phyloP scores from a whole-genome alignment of 30 jellyfish, hydroid and myxozoan genomes.

The Haliclystus octoradiatus region DNA sequence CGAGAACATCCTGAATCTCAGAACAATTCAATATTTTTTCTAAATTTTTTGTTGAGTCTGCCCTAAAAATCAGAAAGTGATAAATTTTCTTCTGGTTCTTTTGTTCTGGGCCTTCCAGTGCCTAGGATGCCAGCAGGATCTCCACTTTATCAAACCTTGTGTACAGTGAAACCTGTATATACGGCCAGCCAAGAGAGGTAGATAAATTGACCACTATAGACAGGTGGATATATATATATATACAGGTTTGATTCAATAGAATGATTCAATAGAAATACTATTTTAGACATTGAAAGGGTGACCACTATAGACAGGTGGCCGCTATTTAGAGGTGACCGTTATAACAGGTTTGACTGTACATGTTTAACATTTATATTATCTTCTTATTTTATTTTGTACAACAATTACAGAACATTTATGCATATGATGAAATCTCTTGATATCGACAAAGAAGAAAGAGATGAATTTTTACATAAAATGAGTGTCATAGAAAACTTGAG shows the following conservation, averaged over 20 bases:
- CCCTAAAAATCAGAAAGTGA: no score
- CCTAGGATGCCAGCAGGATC: no score
- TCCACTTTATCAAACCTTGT: no score
- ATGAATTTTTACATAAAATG: conserved; percentile 45
- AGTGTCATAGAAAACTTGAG: conserved; percentile 57
- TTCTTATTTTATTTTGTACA: no score
- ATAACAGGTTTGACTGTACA: neutral
- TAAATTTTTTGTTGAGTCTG: no score
- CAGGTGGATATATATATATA: neutral
- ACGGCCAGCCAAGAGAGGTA: neutral
- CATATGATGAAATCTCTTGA: conserved; percentile 54
- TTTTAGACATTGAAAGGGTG: neutral
- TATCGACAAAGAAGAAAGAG: conserved; percentile 33
- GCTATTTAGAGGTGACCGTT: neutral
- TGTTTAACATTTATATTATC: no score
- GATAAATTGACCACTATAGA: neutral
- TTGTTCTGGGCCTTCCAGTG: no score
- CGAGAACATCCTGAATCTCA: no score
- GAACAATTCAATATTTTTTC: no score
- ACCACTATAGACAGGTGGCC: neutral
- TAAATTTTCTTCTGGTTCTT: no score
- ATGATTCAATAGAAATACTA: no score
- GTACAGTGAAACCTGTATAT: neutral
- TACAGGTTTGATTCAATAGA: neutral
- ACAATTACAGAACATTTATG: conserved; percentile 29